phyloP scores from a whole-genome alignment of 2,113 vertebrate species.

The Podocnemis expansa region DNA sequence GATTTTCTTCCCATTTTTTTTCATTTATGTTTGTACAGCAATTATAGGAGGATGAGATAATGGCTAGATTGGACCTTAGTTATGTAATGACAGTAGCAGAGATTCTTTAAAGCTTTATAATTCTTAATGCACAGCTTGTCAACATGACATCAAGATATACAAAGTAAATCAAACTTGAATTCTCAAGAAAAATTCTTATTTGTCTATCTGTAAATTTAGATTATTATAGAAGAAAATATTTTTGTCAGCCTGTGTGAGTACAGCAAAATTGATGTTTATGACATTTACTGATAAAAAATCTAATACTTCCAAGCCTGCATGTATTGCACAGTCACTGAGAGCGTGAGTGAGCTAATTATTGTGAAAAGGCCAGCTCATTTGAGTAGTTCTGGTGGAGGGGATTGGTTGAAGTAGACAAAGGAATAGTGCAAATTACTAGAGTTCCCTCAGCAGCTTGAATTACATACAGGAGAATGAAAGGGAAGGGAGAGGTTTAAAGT shows the following conservation, averaged over 20 bases:
- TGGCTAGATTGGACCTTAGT: background rate
- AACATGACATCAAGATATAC: background rate
- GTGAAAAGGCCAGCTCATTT: background rate
- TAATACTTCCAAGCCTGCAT: background rate
- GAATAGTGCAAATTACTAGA: background rate
- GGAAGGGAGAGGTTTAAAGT: constrained; percentile 20
- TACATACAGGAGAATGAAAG: background rate
- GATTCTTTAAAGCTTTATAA: background rate
- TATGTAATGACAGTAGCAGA: background rate
- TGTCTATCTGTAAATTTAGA: background rate
- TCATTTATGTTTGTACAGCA: background rate
- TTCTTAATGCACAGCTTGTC: background rate
- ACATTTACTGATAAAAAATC: background rate
- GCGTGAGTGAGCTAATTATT: background rate
- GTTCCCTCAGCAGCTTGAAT: background rate
- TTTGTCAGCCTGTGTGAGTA: background rate
- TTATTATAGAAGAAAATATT: background rate
- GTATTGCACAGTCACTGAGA: fast-evolving
- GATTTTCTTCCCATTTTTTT: background rate
- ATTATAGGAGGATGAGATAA: background rate
- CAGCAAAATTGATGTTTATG: background rate
- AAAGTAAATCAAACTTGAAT: background rate
- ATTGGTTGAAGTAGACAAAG: background rate
- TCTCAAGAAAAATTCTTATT: background rate
- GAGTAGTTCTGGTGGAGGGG: background rate